Evolutionary conservation across 92 coral and sea anemone genomes (phyloP).

Genomic region (Parazoanthus swiftii): DNA sequence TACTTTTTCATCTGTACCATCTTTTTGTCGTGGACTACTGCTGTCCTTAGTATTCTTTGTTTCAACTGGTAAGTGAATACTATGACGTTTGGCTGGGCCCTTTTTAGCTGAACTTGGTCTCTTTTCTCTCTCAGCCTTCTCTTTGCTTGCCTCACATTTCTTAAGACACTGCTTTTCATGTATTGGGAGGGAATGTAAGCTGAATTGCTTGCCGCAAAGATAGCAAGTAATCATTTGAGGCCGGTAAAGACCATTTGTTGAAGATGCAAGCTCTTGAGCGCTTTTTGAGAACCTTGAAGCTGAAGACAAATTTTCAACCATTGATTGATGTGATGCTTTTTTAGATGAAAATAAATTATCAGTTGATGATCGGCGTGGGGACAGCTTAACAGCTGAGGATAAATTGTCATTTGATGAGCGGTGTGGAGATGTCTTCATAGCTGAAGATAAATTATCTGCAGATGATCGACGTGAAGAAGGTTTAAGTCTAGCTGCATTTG

Average conservation of each 20-base stretch:
- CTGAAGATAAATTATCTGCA: slow-evolving; percentile 27
- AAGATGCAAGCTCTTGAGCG: slow-evolving; percentile 32
- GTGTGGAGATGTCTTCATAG: background rate
- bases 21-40: background rate
- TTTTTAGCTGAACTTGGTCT: slow-evolving; percentile 29
- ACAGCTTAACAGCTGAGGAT: background rate
- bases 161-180: slow-evolving; percentile 96
- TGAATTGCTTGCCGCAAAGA: slow-evolving; percentile 91
- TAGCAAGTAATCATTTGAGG: slow-evolving; percentile 86
- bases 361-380: slow-evolving; percentile 20
- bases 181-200: slow-evolving; percentile 78
- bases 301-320: slow-evolving; percentile 25
- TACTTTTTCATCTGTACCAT: background rate
- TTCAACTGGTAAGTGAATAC: slow-evolving; percentile 63
- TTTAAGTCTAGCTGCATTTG: slow-evolving; percentile 20
- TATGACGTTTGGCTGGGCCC: slow-evolving; percentile 56
- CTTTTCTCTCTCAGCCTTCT: slow-evolving; percentile 51
- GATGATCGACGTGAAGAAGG: slow-evolving; percentile 39
- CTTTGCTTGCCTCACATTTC: slow-evolving; percentile 76
- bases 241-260: slow-evolving; percentile 47
- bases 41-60: slow-evolving; percentile 52
- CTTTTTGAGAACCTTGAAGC: slow-evolving; percentile 54
- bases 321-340: slow-evolving; percentile 16
- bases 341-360: slow-evolving; percentile 22
- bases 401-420: slow-evolving; percentile 33